Evolutionary conservation across 2,113 vertebrate genomes (phyloP).

Genomic region (Leptocoma aspasia): DNA sequence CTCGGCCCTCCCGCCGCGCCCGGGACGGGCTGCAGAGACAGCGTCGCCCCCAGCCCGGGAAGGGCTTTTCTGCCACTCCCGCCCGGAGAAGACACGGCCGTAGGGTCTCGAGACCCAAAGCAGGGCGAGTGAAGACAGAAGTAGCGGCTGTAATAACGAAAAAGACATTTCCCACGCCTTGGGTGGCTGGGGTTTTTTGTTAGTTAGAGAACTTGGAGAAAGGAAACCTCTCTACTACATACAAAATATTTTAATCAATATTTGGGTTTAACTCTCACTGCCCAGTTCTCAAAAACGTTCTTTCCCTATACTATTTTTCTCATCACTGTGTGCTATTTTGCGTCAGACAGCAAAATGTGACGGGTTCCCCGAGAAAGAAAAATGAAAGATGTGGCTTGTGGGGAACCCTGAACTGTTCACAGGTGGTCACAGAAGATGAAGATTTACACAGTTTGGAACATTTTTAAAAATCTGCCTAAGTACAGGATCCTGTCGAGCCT

Average conservation of each 20-base stretch:
- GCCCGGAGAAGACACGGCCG: rapidly evolving
- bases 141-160: not conserved
- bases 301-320: not conserved
- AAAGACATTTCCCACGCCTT: not conserved
- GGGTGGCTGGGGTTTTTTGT: rapidly evolving
- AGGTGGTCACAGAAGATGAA: rapidly evolving
- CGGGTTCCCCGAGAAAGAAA: rapidly evolving
- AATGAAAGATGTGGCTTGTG: not conserved
- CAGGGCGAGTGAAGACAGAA: rapidly evolving
- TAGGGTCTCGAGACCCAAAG: too few relatives aligned
- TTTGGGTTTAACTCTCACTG: not conserved
- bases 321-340: not conserved
- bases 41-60: not conserved
- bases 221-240: not conserved
- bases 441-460: not conserved
- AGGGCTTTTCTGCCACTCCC: rapidly evolving
- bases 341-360: not conserved
- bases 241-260: not conserved
- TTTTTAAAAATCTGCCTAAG: not conserved
- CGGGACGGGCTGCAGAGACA: rapidly evolving
- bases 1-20: not conserved
- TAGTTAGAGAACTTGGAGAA: not conserved
- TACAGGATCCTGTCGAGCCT: rapidly evolving
- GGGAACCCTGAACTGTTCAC: rapidly evolving
- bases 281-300: rapidly evolving